Base-by-base conservation (phyloP, 2,797 vertebrate species). In the Esox lucius region DNA sequence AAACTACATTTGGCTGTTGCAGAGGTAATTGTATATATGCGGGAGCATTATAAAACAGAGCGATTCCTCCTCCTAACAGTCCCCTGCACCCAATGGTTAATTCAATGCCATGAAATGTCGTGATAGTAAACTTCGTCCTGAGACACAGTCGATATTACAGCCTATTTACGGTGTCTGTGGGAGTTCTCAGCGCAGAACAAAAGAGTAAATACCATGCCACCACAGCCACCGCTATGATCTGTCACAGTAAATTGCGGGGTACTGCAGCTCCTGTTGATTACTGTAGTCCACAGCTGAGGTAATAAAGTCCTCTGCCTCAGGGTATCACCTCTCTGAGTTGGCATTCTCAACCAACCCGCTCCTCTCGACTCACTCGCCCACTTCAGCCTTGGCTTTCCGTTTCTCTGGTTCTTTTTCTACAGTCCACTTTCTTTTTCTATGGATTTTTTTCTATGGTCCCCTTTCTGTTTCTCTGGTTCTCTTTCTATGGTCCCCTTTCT, bases 161-260 rank as follows among this genome's bases (percentile, higher is more conserved):
- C 7, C 68, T 16, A 26, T 31, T 69, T 28, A 70, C 46, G 12
- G 19, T 9, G 15, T 17, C 22, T 69, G 15, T 70, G 42, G 24
- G 68, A 51, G 42, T 46, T 13, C 42, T 46, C 9, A 13, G 42
- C 11, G 6, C 42, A 1, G 42, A 46, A 46, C 42, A 46, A 46
- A 46, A 5, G 42, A 24, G n/a, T 48, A 17, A 46, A 70, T n/a
- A 16, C 26, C 35, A 39, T 39, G 35, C 17, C 28, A 12, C 16
- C 31, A 68, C 17, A 62, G 31, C 61, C 39, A 11, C 26, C 17
- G 17, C 46, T 61, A 68, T 56, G 31, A 39, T 39, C 39, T 64
- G 75, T 68, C 72, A 69, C 39, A 64, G 28, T 48, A 75, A 80
- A 80, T 68, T 35, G 68, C 72, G 17, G 31, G 71, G 46, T 64